Conservation (phyloP, 2,113 vertebrate species). For the Dolichotis patagonum region DNA sequence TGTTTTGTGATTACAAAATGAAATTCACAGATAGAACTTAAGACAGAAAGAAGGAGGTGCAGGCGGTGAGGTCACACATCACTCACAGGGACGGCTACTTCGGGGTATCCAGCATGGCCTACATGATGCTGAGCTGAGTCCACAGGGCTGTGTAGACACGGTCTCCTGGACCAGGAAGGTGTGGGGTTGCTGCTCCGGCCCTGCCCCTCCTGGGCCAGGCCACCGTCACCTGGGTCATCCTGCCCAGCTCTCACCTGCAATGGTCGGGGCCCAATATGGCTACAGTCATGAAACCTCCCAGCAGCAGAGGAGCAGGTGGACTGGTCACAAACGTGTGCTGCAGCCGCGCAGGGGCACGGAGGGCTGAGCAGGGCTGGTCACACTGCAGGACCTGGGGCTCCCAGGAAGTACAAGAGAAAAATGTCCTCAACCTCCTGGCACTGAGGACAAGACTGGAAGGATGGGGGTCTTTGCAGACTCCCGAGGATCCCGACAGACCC, state of each 20-base stretch:
- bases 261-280: neutral
- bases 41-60: accelerated
- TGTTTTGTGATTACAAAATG: neutral
- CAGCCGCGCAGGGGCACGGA: too few species aligned
- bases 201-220: too few species aligned
- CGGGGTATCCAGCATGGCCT: neutral
- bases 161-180: too few species aligned
- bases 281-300: neutral
- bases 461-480: neutral
- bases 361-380: neutral
- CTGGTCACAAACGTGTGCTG: neutral
- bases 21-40: neutral
- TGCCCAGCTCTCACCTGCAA: neutral
- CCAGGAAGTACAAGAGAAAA: too few species aligned
- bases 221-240: neutral
- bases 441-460: neutral
- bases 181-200: neutral
- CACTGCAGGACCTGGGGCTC: neutral
- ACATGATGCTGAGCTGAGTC: neutral
- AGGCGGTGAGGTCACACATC: accelerated
- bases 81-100: accelerated
- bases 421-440: neutral
- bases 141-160: accelerated
- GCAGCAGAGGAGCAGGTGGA: neutral
- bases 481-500: neutral